Evolutionary conservation across 2,888 invertebrate species (phyloP).

Genomic region (Clusia tigrina): DNA sequence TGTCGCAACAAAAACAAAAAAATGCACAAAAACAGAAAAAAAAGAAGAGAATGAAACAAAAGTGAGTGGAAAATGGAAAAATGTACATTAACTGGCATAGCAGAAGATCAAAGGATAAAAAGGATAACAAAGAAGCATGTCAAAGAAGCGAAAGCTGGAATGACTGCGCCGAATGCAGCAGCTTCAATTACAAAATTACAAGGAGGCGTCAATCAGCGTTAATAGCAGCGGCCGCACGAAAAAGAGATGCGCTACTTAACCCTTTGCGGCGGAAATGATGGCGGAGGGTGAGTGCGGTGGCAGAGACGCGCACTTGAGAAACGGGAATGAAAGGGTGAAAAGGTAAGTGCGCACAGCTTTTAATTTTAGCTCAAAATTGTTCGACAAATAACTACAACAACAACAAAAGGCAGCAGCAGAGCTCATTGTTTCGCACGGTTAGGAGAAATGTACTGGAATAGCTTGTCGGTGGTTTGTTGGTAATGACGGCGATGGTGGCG

Average conservation of each 20-base stretch:
- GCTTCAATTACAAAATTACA: constrained; percentile 56
- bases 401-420: neutral
- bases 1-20: constrained; percentile 1
- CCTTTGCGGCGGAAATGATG: constrained; percentile 40
- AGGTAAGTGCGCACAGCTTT: constrained; percentile 45
- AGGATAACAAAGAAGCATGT: constrained; percentile 23
- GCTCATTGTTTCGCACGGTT: constrained; percentile 24
- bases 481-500: neutral
- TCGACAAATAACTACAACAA: constrained; percentile 36
- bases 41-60: constrained; percentile 43
- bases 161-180: too few species aligned
- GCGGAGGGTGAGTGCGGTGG: too few species aligned
- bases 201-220: constrained; percentile 55
- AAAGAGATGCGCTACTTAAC: constrained; percentile 46
- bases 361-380: constrained; percentile 37
- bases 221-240: constrained; percentile 35
- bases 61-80: constrained; percentile 40
- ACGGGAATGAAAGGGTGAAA: constrained; percentile 14
- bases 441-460: neutral
- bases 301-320: too few species aligned
- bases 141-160: too few species aligned
- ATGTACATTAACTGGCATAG: constrained; percentile 34
- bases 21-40: constrained; percentile 37
- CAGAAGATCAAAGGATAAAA: constrained; percentile 21
- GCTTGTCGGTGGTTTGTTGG: neutral